These are phyloP conservation scores for Mythimna vitellina DNA, from an alignment of 2,888 invertebrate species.

Conservation along the genomic window DNA sequence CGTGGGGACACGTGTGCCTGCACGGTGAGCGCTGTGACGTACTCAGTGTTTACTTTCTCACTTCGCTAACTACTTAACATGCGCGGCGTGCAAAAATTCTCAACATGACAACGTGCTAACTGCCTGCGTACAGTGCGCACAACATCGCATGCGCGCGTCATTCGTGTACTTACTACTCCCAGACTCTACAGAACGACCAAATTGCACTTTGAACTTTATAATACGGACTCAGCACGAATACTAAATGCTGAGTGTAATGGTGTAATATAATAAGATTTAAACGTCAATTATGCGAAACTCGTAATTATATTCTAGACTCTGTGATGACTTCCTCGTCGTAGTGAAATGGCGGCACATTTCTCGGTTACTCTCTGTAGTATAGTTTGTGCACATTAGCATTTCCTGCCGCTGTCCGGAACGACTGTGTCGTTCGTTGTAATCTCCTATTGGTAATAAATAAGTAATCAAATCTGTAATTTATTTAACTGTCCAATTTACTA, in stretches of 20 bases:
- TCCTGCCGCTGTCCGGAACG: not conserved
- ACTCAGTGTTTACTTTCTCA: constrained; percentile 36
- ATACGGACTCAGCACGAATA: constrained; percentile 4
- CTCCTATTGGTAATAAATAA: constrained; percentile 1
- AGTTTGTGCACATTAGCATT: not conserved
- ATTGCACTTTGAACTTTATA: constrained; percentile 23
- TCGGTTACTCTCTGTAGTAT: not conserved
- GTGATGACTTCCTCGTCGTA: constrained; percentile 27
- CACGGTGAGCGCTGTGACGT: not conserved
- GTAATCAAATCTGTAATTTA: constrained; percentile 17
- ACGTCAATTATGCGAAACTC: constrained; percentile 15
- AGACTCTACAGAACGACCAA: not conserved
- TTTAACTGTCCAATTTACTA: constrained; percentile 4
- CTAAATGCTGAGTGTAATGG: constrained; percentile 8
- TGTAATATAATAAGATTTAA: constrained; percentile 3
- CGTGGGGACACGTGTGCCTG: not conserved
- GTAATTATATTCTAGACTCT: constrained; percentile 9
- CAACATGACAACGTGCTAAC: constrained; percentile 25
- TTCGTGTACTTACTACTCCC: not conserved
- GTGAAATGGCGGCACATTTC: not conserved
- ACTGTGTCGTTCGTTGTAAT: not conserved
- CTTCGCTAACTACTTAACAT: constrained; percentile 29
- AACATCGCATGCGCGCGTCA: not conserved
- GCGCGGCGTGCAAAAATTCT: constrained; percentile 11
- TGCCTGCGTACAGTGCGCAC: constrained; percentile 1